Evolutionary conservation across 1,140 invertebrate genomes (phyloP).

Genomic region (Manduca sexta): DNA sequence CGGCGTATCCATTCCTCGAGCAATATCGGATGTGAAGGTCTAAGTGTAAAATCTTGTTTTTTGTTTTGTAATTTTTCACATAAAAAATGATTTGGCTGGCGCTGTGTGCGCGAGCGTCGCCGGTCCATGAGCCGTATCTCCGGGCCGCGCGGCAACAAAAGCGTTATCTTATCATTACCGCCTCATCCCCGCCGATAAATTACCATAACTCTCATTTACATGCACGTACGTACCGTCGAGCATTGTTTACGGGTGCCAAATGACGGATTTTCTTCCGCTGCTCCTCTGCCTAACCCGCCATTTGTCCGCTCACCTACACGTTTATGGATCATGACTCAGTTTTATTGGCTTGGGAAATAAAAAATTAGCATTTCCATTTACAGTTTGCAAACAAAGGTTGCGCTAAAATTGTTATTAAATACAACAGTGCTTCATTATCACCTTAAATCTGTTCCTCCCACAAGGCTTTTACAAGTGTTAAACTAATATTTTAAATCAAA

Average conservation of each 20-base stretch:
- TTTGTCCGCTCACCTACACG: no score
- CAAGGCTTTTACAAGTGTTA: no score
- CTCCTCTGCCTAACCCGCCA: conserved; percentile 7
- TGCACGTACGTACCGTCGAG: conserved; percentile 47
- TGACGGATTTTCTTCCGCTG: conserved; percentile 68
- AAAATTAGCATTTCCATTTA: no score
- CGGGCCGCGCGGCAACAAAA: conserved; percentile 43
- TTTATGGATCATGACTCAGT: no score
- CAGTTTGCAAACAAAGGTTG: no score
- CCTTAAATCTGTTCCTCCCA: no score
- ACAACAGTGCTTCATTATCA: no score
- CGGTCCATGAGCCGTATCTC: conserved; percentile 49
- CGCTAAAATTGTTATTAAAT: no score
- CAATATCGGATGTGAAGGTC: conserved; percentile 2
- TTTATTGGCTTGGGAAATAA: no score
- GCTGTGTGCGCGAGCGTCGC: conserved; percentile 9
- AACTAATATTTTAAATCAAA: no score
- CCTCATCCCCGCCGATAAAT: conserved; percentile 56
- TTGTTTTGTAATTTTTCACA: conserved; percentile 39
- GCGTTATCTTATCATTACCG: conserved; percentile 65
- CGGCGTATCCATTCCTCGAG: no score
- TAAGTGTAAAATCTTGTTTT: conserved; percentile 39
- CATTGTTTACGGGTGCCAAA: conserved; percentile 62
- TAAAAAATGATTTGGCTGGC: conserved; percentile 17
- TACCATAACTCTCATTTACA: conserved; percentile 67